phyloP scores from a whole-genome alignment of 2,113 vertebrate species.

The Callocephalon fimbriatum region DNA sequence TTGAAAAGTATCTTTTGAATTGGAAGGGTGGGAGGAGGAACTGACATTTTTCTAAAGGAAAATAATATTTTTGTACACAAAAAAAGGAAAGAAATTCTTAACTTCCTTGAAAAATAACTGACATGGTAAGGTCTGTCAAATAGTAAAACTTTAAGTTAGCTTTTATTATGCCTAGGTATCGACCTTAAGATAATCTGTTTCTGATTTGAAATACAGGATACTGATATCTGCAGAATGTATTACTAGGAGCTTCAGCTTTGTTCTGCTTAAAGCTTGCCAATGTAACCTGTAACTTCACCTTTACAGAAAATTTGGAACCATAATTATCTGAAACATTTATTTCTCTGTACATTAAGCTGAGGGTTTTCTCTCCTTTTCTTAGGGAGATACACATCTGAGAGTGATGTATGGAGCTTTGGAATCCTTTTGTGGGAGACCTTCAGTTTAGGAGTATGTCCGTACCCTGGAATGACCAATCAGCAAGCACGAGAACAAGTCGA shows the following conservation, averaged over 20 bases:
- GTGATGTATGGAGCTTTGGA: constrained; percentile 97
- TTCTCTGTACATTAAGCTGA: neutral
- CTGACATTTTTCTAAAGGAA: neutral
- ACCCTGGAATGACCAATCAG: constrained; percentile 98
- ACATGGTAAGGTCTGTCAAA: neutral
- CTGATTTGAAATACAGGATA: neutral
- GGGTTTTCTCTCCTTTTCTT: neutral
- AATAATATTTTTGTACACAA: neutral
- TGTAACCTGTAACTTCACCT: neutral
- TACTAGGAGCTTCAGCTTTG: neutral
- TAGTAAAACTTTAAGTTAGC: neutral
- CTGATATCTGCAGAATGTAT: neutral
- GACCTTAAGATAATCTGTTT: neutral
- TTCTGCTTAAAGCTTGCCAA: neutral
- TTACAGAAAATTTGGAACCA: neutral
- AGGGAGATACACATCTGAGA: constrained; percentile 98
- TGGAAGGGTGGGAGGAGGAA: neutral
- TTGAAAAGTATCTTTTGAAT: neutral
- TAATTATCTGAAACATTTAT: neutral
- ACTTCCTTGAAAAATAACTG: neutral
- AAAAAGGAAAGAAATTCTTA: neutral
- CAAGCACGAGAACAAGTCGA: constrained; percentile 97
- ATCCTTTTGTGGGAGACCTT: constrained; percentile 98
- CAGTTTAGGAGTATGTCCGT: constrained; percentile 94
- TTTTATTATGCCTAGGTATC: neutral